Evolutionary conservation across 2,888 invertebrate genomes (phyloP), one percentile per base, ranked within the genome.

Genomic region (Spatulosminthurus flaviceps): DNA sequence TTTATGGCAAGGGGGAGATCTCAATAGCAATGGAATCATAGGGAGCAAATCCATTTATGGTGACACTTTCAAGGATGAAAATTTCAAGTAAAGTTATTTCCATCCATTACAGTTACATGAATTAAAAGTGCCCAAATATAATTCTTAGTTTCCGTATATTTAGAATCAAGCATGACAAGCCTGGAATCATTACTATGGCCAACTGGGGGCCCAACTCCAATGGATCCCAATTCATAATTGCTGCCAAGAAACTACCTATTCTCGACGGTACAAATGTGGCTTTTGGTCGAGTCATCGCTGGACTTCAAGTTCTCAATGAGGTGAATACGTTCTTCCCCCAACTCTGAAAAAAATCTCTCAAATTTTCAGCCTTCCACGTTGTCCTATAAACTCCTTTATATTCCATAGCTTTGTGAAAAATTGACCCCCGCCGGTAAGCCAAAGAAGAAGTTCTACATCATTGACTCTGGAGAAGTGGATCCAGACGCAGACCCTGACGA

Each of bases 1-100:
- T 22, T 60, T 85, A 1, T 82, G 83, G 82, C 84, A 84, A 81
- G 85, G 85, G 2, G 85, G 85, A 69, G 83, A 85, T 71, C 79
- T 84, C 19, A 77, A 79, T 0, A 82, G 83, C 21, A 78, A 79
- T 34, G 81, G 80, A 51, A 82, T 83, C 24, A 66, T 70, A 4
- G 82, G 82, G 11, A 82, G 79, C 11, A 81, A 81, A 21, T 83
- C 83, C 22, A 81, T 83, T 67, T 85, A 81, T 34, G 85, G 84
- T 22, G 81, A 81, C 24, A 79, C 42, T 29, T 84, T 84, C 64
- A 81, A 82, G 0, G 83, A 85, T 79, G 85, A 85, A 78, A 85
- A 83, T 64, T 84, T 82, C 61, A 81, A 79, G 83, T 82, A 81
- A 67, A 42, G 19, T 60, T 51, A 7, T 74, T 51, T 51, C 1